These are phyloP conservation scores for Thysanoteuthis rhombus DNA, from an alignment of 2,888 invertebrate species.

Conservation along the genomic window DNA sequence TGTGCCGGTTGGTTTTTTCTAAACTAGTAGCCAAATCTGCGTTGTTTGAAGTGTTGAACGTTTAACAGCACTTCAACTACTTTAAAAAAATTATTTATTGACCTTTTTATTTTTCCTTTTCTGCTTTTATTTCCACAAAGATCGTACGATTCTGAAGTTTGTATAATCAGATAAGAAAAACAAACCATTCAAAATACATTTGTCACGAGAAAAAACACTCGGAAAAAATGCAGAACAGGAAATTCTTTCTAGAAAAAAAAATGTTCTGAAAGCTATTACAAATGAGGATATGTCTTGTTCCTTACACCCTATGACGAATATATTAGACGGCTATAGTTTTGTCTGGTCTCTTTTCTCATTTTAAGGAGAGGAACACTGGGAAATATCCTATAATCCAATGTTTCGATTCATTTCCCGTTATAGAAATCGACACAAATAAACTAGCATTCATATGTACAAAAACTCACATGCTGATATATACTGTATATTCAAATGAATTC, in stretches of 20 bases:
- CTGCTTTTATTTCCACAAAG: neutral
- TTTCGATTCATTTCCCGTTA: no score
- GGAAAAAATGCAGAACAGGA: neutral
- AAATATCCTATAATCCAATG: no score
- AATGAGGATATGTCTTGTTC: no score
- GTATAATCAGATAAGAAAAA: neutral
- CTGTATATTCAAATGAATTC: no score
- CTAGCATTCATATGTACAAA: no score
- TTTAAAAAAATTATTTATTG: no score
- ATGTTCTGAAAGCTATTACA: neutral
- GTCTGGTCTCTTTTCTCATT: neutral
- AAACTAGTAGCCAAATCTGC: neutral
- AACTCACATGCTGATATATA: no score
- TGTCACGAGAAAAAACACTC: neutral
- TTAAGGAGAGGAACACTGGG: no score
- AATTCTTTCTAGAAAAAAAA: neutral
- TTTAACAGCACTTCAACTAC: no score
- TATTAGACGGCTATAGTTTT: neutral
- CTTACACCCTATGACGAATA: neutral
- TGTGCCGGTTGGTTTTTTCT: neutral
- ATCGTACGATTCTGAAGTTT: neutral
- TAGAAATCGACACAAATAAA: no score
- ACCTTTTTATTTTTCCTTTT: neutral
- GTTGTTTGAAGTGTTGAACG: neutral
- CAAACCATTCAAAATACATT: neutral